Base-by-base conservation (phyloP, 2,888 invertebrate species). In the Volucella inanis region DNA sequence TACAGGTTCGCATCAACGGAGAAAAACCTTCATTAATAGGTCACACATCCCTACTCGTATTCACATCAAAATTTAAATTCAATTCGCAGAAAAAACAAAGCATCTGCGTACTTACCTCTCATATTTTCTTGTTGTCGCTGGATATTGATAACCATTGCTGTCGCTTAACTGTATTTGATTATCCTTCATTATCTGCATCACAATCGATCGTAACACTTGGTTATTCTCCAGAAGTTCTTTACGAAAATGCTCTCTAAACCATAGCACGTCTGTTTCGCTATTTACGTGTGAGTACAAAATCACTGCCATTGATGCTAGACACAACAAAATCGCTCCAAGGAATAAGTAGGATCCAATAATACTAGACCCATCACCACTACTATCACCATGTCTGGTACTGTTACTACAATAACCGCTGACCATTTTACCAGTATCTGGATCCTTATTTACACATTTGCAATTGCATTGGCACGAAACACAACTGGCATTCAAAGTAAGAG, bases 101-200 rank as follows among this genome's bases (percentile, higher is more conserved):
- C 14, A 10, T 18, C 3, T 9, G 8, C 10, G 10, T 2, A 81
- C 85, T 81, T 68, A 85, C 85, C 81, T 85, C 62, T 85, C 67
- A 57, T 67, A 85, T 52, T 85, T 85, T 57, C 85, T 76, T 2
- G 81, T 85, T 45, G 71, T 57, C 38, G 62, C 68, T 9, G 85
- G 85, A 49, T 55, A 70, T 10, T 65, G 74, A 54, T 71, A 61
- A 68, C 57, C 62, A 18, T 57, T 68, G 67, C 67, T 76, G 72
- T 85, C 85, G 54, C 57, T 85, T 62, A 85, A 38, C 62, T 68
- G n/a, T 22, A 81, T 67, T 47, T 85, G 85, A 81, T 85, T 85
- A 72, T 85, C 85, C 39, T 71, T 85, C 72, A 85, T 81, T 81
- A 85, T 77, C 81, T 85, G 85, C 76, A 85, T 61, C 72, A 85